Base-by-base conservation (phyloP, 2,888 invertebrate genomes). In the Pelosia muscerda region DNA sequence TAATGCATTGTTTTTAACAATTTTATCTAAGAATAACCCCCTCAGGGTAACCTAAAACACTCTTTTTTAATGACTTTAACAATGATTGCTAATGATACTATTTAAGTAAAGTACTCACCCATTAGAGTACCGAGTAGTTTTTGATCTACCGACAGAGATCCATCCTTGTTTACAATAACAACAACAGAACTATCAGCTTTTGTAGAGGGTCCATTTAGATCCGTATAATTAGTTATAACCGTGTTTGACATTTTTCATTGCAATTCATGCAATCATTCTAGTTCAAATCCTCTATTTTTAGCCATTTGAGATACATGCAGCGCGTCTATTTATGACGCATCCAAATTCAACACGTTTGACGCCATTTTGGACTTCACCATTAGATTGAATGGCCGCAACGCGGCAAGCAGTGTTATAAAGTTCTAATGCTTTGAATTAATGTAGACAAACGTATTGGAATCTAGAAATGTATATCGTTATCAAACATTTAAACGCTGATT, bases 131-230 rank as follows among this genome's bases (percentile, higher is more conserved):
- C 97, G 73, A 98, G 95, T 79, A 97, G 96, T 83, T 97, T 96
- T 86, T 97, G 97, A 91, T 98, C 98, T 56, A 97, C 97, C 72
- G 97, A 97, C 75, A 98, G 95, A 72, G 96, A 96, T 81, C 98
- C 98, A 96, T 98, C 98, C 93, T 97, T 97, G 88, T 97, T 97
- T 88, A 98, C 97, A 88, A 98, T 96, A 89, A 98, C 97, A 84
- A 97, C 96, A 88, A 98, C 96, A 85, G 97, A 96, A 87, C 97
- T 96, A 91, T 96, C 96, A 81, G 95, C 94, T 86, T 95, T 95
- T 59, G 94, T 89, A 19, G 95, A 93, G 73, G 95, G 94, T 77
- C 95, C 95, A 82, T 95, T 95, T 23, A 95, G 88, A 86, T 95
- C 95, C 80, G 95, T 94, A 84, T 95, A 95, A 80, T 95, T 95